These are phyloP conservation scores for Promerops cafer DNA, from an alignment of 2,113 vertebrate species.

Conservation along the genomic window DNA sequence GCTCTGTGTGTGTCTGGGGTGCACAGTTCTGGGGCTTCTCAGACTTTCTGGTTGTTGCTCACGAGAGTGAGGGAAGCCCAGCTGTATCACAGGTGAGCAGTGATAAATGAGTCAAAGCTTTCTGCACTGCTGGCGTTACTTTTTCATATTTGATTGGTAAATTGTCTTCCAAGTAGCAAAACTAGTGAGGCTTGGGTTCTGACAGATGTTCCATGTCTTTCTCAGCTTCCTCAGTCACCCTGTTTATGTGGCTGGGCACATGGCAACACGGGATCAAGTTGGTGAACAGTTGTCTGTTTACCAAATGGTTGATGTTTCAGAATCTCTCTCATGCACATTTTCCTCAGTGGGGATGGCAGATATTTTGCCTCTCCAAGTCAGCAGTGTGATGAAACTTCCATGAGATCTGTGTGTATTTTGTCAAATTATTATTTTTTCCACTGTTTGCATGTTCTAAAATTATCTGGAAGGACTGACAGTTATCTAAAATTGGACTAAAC, in stretches of 20 bases:
- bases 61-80: background rate
- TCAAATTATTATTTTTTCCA: background rate
- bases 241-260: background rate
- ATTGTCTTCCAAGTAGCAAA: background rate
- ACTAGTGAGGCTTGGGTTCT: background rate
- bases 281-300: background rate
- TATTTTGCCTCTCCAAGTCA: background rate
- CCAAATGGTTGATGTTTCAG: background rate
- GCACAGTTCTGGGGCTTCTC: background rate
- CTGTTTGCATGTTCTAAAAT: background rate
- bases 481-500: background rate
- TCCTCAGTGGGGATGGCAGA: background rate
- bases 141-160: background rate
- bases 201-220: background rate
- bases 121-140: background rate
- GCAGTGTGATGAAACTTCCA: background rate
- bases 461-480: background rate
- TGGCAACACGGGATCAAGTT: background rate
- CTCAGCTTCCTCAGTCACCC: background rate
- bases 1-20: background rate
- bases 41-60: background rate
- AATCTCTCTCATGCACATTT: background rate
- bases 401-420: background rate
- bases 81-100: background rate
- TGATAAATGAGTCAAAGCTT: background rate